phyloP scores from a whole-genome alignment of 2,797 vertebrate genomes.

The Squalus acanthias region DNA sequence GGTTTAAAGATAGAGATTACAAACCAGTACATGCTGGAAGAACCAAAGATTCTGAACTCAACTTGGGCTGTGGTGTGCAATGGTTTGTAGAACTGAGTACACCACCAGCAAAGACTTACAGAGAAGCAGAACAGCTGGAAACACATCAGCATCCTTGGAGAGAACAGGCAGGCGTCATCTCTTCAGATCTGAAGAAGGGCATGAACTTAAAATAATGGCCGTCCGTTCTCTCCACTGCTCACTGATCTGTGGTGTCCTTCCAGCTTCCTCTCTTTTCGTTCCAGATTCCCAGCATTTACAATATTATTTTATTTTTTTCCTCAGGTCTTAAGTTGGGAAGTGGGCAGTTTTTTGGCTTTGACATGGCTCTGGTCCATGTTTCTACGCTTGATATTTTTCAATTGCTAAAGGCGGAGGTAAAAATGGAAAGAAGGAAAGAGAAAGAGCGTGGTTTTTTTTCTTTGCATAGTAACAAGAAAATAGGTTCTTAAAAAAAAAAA shows the following conservation, averaged over 20 bases:
- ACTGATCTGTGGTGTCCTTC: background rate
- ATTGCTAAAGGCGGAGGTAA: background rate
- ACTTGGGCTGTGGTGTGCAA: background rate
- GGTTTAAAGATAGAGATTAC: background rate
- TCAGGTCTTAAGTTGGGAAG: background rate
- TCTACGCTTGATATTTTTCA: background rate
- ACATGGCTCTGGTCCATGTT: no score
- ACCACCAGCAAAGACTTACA: background rate
- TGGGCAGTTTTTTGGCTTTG: background rate
- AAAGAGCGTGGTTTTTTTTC: background rate
- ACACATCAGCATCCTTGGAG: background rate
- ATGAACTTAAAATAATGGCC: background rate
- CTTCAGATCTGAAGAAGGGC: background rate
- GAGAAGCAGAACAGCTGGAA: background rate
- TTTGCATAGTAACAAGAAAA: background rate
- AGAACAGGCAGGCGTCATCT: background rate
- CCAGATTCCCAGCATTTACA: background rate
- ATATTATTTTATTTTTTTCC: background rate
- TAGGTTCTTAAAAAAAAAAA: background rate
- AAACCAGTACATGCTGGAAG: background rate
- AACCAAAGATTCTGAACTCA: background rate
- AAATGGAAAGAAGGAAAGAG: background rate
- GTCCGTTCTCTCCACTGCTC: background rate
- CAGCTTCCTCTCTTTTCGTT: background rate
- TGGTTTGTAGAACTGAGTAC: background rate